Base-by-base conservation (phyloP, 2,797 vertebrate genomes). In the Gymnopithys bicolor region DNA sequence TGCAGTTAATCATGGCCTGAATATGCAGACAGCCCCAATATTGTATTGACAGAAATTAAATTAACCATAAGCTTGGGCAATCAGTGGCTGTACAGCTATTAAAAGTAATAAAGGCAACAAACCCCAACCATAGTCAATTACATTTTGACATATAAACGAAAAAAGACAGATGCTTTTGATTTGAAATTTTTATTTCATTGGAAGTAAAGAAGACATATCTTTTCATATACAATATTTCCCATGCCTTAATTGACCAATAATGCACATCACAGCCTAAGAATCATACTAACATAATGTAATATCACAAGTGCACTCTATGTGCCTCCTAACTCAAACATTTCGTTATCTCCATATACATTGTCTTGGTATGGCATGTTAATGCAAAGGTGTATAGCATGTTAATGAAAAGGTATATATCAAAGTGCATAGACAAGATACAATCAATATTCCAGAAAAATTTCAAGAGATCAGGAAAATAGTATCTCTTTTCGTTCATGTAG, bases 1-100 rank as follows among this genome's bases (percentile, higher is more conserved):
- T 95, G 97, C 96, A 98, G 98, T 98, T 98, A 98, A 98, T 98
- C 98, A 98, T 95, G 96, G 97, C 93, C 97, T 98, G 98, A 98
- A 98, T 98, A 98, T 98, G 98, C 97, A 98, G 98, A 98, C 98
- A 98, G 98, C 96, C 97, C 98, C 98, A 98, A 98, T 98, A 98
- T 98, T 98, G 98, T 98, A 98, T 98, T 98, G 98, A 98, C 98
- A 98, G 98, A 98, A 98, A 98, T 98, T 98, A 98, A 98, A 98
- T 98, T 98, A 98, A 98, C 98, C 98, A 98, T 98, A 97, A 98
- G 98, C 98, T 97, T 95, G 97, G 97, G 98, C 98, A 98, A 98
- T 98, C 98, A 98, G 97, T 97, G 97, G 97, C 97, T 97, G 97
- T 98, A 98, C 97, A 97, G 98, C 98, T 98, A 98, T 98, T 98